Conservation (phyloP, 2,888 invertebrate species). For the Drosophila barbarae region DNA sequence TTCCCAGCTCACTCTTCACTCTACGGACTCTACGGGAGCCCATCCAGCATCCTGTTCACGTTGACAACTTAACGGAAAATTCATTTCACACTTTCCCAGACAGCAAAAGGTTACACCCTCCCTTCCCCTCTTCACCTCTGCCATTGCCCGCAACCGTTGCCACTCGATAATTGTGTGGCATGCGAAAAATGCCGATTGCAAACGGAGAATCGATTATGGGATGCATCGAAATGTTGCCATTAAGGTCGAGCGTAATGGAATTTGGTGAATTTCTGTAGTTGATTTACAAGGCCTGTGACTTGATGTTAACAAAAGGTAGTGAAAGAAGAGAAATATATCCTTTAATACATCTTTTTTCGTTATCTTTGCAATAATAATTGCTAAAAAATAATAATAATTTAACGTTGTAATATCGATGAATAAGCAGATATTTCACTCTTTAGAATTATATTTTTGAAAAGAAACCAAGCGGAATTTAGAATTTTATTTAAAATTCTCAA, state of each 20-base stretch:
- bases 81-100: slow-evolving; percentile 55
- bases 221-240: slow-evolving; percentile 14
- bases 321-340: not conserved
- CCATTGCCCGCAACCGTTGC: not conserved
- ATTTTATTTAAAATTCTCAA: not conserved
- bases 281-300: not conserved
- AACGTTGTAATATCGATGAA: no score
- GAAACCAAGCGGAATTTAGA: not conserved
- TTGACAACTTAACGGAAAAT: slow-evolving; percentile 63
- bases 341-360: not conserved
- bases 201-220: slow-evolving; percentile 16
- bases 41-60: slow-evolving; percentile 23
- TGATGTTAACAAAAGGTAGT: not conserved
- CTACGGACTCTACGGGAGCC: not conserved
- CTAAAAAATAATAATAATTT: not conserved
- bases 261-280: not conserved
- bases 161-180: slow-evolving; percentile 25
- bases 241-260: slow-evolving; percentile 7
- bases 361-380: not conserved
- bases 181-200: slow-evolving; percentile 22
- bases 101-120: slow-evolving; percentile 10
- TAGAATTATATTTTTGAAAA: not conserved
- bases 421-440: not conserved
- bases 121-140: not conserved
- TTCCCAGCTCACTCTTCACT: not conserved